Base-by-base conservation (phyloP, 2,113 vertebrate species). In the Pholis gunnellus region DNA sequence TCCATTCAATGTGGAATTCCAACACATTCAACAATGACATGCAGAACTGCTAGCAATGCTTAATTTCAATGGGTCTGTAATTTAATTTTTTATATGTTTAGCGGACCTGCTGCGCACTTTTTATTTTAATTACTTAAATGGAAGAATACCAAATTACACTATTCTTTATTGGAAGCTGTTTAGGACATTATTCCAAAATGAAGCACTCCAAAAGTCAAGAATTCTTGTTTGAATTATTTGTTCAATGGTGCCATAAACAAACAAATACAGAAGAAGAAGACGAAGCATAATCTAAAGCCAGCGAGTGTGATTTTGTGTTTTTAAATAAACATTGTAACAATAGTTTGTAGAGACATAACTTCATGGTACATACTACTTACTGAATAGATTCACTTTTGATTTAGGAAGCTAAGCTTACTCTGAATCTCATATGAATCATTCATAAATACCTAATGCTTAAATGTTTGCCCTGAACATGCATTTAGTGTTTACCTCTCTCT, bases 401-500 rank as follows among this genome's bases (percentile, higher is more conserved):
- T 36, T 2, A 8, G 61, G 14, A 42, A 65, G 40, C 1, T 15
- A 8, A 14, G 11, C 27, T 17, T 14, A 13, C 27, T 20, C 20
- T 5, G 27, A 70, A 3, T 52, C 48, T 54, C 13, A 36, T 22
- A 29, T 29, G 29, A 29, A 29, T 34, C 67, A 15, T 15, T 31
- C 27, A 31, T 10, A 3, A 63, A 75, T 40, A 50, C 22, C 5
- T 10, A 52, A 74, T 42, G 17, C 48, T 36, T 9, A 42, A 17
- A 13, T 1, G 17, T 56, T n/a, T 31, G 36, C 2, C 5, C 20
- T 48, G 36, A 25, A 2, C 22, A 15, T 36, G 25, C 13, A 15
- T 56, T 15, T 13, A 17, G 31, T 22, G 2, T 40, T 81, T 78
- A 99, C 98, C 98, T 99, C 94, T 99, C 98, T 96, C 98, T 95